A percentile compares a stretch with the other conserved stretches of the same genome.
Evolutionary conservation across 2,797 vertebrate species (phyloP).

Genomic region (Scomberomorus guttatus): DNA sequence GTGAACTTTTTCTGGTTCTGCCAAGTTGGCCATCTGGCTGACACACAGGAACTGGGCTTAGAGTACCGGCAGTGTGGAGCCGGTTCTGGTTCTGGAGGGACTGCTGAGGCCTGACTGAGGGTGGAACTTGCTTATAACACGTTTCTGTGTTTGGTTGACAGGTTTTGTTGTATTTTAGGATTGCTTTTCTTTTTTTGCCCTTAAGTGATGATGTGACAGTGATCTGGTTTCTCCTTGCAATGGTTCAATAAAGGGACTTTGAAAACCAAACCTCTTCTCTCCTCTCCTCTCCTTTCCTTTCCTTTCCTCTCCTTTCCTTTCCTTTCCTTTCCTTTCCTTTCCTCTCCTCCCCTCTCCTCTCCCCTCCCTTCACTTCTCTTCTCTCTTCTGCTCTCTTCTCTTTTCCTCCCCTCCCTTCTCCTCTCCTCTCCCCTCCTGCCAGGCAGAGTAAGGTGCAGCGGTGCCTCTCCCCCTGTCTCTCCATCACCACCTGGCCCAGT

Average conservation of each 20-base stretch:
- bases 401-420: slow-evolving; percentile 63
- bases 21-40: background rate
- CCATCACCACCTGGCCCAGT: slow-evolving; percentile 90
- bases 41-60: background rate
- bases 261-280: no score
- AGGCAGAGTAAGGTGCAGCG: slow-evolving; percentile 54
- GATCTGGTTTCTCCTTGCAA: no score
- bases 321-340: slow-evolving; percentile 77
- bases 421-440: slow-evolving; percentile 82
- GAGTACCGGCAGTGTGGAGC: background rate
- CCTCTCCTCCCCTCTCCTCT: slow-evolving; percentile 74
- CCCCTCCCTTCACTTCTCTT: slow-evolving; percentile 54
- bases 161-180: background rate
- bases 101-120: background rate
- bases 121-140: background rate
- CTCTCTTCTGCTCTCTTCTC: background rate
- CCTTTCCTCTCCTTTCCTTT: background rate
- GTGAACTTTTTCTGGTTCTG: background rate
- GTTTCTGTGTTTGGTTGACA: background rate
- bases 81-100: background rate
- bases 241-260: no score
- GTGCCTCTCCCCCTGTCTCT: slow-evolving; percentile 67
- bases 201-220: no score
- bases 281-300: slow-evolving; percentile 13
- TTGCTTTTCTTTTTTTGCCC: no score